phyloP scores from a whole-genome alignment of 2,113 vertebrate genomes.

The Psettodes erumei region DNA sequence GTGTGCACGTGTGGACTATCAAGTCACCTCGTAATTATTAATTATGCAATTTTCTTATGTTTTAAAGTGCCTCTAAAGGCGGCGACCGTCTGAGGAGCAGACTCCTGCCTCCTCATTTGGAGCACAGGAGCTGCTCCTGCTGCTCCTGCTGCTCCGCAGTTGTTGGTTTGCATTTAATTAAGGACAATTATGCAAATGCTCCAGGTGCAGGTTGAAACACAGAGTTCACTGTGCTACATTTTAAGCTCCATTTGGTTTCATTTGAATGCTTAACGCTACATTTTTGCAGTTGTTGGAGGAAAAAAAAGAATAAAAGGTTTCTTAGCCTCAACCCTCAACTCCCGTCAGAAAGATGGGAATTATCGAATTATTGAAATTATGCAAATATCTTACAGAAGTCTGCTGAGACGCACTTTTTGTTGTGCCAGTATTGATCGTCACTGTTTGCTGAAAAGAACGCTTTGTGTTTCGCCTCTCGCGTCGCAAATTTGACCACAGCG shows the following conservation, averaged over 20 bases:
- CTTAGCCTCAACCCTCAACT: not conserved
- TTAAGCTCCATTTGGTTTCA: not conserved
- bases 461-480: no score
- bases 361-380: no score
- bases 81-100: not conserved
- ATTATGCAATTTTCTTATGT: not conserved
- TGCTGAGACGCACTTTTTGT: not conserved
- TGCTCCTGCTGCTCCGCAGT: not conserved
- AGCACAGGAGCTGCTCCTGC: not conserved
- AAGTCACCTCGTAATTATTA: not conserved
- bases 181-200: not conserved
- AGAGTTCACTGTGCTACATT: not conserved
- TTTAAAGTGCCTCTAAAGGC: not conserved
- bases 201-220: not conserved
- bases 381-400: no score
- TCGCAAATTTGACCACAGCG: no score
- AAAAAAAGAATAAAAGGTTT: not conserved
- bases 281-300: not conserved
- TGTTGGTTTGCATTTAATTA: not conserved
- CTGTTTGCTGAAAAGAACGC: not conserved
- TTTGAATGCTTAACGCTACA: not conserved
- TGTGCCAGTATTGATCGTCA: not conserved
- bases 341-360: not conserved
- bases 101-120: not conserved
- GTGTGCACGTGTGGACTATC: not conserved